Conservation (phyloP, 1,140 invertebrate species). For the Sycophaga agraensis region DNA sequence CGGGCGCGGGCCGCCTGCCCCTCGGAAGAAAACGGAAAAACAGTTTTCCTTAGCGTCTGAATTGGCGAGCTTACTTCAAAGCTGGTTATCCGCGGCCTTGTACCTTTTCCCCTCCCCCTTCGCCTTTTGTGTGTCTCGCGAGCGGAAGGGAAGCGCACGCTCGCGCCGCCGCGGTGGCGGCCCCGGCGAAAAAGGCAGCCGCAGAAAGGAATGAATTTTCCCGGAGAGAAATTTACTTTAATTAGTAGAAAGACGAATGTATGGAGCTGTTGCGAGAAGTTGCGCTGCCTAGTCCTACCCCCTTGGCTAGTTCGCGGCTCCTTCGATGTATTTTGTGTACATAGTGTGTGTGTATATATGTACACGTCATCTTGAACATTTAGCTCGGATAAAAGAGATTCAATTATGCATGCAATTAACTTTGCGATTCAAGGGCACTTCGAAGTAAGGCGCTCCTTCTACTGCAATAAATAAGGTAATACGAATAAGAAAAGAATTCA, state of each 20-base stretch:
- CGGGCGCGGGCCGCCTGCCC: too few relatives aligned
- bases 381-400: conserved; percentile 24
- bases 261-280: too few relatives aligned
- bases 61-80: conserved; percentile 42
- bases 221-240: conserved; percentile 22
- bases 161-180: background rate
- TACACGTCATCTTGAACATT: conserved; percentile 7
- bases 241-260: conserved; percentile 21
- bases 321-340: background rate
- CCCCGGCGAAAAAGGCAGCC: conserved; percentile 31
- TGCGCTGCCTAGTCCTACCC: too few relatives aligned
- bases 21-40: conserved; percentile 41
- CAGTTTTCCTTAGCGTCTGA: conserved; percentile 43
- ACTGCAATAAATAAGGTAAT: conserved; percentile 11
- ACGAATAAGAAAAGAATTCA: background rate
- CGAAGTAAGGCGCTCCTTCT: background rate
- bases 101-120: conserved; percentile 20
- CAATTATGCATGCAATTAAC: conserved; percentile 26
- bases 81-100: conserved; percentile 40
- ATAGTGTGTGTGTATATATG: background rate
- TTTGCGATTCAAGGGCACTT: conserved; percentile 15
- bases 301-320: too few relatives aligned
- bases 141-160: conserved; percentile 5
- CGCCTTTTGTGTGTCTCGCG: conserved; percentile 21
- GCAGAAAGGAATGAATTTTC: conserved; percentile 29